These are phyloP conservation scores for Cantharis rufa DNA, from an alignment of 2,888 invertebrate species.

Conservation along the genomic window DNA sequence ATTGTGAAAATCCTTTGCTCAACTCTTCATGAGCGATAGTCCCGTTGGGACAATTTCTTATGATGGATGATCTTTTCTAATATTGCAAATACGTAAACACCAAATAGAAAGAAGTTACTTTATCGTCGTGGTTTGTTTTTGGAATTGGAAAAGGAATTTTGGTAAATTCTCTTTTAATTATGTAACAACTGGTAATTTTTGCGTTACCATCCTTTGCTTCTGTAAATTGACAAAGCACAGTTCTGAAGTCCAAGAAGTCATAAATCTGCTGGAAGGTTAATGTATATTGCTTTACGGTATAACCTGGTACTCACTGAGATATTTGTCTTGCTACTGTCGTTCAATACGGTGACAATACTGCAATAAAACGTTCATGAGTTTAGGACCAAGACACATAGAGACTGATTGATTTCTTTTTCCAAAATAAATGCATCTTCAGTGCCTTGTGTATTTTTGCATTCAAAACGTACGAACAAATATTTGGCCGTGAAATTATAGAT, in stretches of 20 bases:
- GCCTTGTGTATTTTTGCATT: neutral
- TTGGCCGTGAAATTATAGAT: constrained; percentile 11
- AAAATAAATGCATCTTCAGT: constrained; percentile 5
- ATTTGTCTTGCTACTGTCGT: constrained; percentile 31
- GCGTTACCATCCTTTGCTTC: neutral
- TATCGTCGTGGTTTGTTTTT: too few species aligned
- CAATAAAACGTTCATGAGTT: constrained; percentile 35
- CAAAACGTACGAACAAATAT: neutral
- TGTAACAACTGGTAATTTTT: neutral
- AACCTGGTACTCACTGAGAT: constrained; percentile 28
- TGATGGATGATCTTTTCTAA: constrained; percentile 23
- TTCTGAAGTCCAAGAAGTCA: constrained; percentile 8
- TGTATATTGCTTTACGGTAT: constrained; percentile 30
- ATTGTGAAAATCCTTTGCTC: constrained; percentile 22
- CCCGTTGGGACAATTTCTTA: constrained; percentile 30
- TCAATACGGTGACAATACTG: constrained; percentile 24
- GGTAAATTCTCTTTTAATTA: neutral
- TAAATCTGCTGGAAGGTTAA: constrained; percentile 16
- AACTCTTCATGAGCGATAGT: constrained; percentile 32
- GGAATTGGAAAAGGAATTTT: too few species aligned
- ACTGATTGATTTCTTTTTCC: constrained; percentile 23
- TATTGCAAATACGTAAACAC: constrained; percentile 17
- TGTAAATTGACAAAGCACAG: neutral
- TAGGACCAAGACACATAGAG: constrained; percentile 20
- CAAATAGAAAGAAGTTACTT: too few species aligned